Evolutionary conservation across 2,113 vertebrate genomes (phyloP).

Genomic region (Apus apus): DNA sequence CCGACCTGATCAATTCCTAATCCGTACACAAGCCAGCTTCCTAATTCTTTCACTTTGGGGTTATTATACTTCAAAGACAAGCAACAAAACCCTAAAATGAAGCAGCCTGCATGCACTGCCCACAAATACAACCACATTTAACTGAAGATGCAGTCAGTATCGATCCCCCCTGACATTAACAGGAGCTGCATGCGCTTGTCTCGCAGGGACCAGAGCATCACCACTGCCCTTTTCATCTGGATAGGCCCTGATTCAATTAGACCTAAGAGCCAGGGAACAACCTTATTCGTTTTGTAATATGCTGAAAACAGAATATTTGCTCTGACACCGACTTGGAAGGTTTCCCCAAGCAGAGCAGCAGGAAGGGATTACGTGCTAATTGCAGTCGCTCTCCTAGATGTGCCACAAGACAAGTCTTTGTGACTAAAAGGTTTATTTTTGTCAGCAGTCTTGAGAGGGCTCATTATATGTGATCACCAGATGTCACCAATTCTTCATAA

Average conservation of each 20-base stretch:
- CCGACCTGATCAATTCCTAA: neutral
- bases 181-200: accelerated
- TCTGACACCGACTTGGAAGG: neutral
- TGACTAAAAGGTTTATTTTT: neutral
- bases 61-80: neutral
- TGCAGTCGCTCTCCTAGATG: neutral
- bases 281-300: neutral
- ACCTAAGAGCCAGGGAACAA: neutral
- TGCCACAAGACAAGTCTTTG: neutral
- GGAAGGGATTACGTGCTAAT: neutral
- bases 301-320: neutral
- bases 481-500: slow-evolving; percentile 47
- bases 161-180: neutral
- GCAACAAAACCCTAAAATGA: neutral
- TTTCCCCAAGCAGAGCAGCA: neutral
- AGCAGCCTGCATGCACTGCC: neutral
- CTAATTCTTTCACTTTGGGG: neutral
- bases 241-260: neutral
- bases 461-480: slow-evolving; percentile 38
- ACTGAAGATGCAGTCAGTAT: accelerated
- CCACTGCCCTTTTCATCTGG: neutral
- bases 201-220: neutral
- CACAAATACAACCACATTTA: neutral
- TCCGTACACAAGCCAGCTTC: accelerated
- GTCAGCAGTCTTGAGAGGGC: neutral